phyloP scores from a whole-genome alignment of 2,113 vertebrate genomes.

The Tapirus terrestris region DNA sequence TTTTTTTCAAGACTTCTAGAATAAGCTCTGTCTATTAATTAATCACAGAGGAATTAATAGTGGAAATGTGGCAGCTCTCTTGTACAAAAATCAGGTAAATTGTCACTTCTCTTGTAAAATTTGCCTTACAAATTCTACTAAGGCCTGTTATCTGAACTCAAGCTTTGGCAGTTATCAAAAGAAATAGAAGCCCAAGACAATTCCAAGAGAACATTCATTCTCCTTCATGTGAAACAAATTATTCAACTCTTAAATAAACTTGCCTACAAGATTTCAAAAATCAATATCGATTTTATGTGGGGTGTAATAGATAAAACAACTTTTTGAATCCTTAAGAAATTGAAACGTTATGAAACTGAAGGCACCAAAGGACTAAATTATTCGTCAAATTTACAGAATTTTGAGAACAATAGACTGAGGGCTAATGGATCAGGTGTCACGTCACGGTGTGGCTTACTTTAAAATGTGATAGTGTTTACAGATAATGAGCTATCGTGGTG shows the following conservation, averaged over 20 bases:
- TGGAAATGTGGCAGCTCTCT: slow-evolving; percentile 42
- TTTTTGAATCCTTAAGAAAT: slow-evolving; percentile 43
- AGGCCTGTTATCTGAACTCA: slow-evolving; percentile 34
- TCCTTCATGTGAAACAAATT: slow-evolving; percentile 68
- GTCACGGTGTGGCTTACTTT: neutral
- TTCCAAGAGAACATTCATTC: slow-evolving; percentile 56
- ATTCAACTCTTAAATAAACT: slow-evolving; percentile 60
- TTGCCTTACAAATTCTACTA: slow-evolving; percentile 55
- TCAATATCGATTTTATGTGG: slow-evolving; percentile 68
- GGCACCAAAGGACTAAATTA: slow-evolving; percentile 51
- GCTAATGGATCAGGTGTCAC: neutral
- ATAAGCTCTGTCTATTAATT: slow-evolving; percentile 80
- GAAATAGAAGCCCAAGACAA: neutral
- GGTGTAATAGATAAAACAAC: slow-evolving; percentile 1
- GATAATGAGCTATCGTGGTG: neutral
- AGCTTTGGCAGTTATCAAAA: slow-evolving; percentile 47
- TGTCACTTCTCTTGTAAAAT: slow-evolving; percentile 68
- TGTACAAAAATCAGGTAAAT: slow-evolving; percentile 69
- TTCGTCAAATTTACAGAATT: slow-evolving; percentile 38
- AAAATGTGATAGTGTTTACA: slow-evolving; percentile 3
- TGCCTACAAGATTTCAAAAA: slow-evolving; percentile 24
- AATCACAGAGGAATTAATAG: slow-evolving; percentile 79
- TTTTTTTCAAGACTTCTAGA: slow-evolving; percentile 62
- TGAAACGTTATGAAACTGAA: slow-evolving; percentile 67
- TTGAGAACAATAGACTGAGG: neutral